Evolutionary conservation across 2,113 vertebrate species (phyloP), one percentile per base, ranked within the genome.

Genomic region (Gnathonemus longibarbis): DNA sequence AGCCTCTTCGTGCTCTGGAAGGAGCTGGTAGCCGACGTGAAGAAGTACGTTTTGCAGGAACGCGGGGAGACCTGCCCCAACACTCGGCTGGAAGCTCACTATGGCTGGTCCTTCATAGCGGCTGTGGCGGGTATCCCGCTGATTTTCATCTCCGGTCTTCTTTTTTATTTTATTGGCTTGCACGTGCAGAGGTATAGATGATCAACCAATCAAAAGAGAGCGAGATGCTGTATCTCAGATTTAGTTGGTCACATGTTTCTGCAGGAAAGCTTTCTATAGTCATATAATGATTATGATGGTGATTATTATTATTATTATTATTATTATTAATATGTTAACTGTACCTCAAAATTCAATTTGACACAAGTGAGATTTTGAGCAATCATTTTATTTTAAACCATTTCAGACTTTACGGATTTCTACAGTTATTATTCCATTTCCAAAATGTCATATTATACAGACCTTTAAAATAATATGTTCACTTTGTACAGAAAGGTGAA

Each of bases 1-100:
- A 91, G 96, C 88, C 95, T 98, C 89, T 98, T 96, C 0, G 96
- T 97, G 15, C 93, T 98, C 89, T 98, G 97, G 97, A 97, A 97
- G 93, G 97, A 98, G 94, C 93, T 95, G 91, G 96, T 94, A 3
- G 95, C 93, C 3, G 96, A 98, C n/a, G 96, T 98, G 86, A 94
- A 92, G 87, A 94, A 93, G 90, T 98, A 97, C 91, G 91, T 98
- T 91, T 95, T 98, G 6, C 95, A 97, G 92, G 97, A 97, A 93
- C 94, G 94, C 49, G 96, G 95, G 0, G 93, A 95, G 49, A 13
- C 4, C 2, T 98, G 97, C 90, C 85, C 89, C 1, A 17, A 90
- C 19, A 94, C 0, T 11, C 90, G 0, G 53, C 94, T 98, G 0
- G 93, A 92, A 0, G 94, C 96, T 39, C 94, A 94, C n/a, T 98